Evolutionary conservation across 1,140 invertebrate genomes (phyloP).

Genomic region (Dryas iulia): DNA sequence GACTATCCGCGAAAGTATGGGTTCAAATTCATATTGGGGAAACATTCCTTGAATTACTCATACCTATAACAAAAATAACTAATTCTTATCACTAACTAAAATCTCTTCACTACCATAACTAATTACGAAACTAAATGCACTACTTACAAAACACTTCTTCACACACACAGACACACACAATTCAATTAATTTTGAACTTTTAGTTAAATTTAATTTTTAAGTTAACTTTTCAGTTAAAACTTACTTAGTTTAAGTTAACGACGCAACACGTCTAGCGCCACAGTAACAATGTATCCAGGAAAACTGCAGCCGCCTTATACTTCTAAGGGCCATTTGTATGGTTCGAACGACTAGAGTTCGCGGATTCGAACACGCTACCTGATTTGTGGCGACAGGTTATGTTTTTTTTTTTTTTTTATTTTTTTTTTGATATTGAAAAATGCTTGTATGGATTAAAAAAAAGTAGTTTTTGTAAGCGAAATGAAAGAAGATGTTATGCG

Average conservation of each 20-base stretch:
- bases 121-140: neutral
- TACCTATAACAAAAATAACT: too few species aligned
- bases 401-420: neutral
- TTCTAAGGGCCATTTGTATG: slow-evolving; percentile 30
- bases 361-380: neutral
- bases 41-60: too few species aligned
- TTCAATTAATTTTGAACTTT: neutral
- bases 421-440: too few species aligned
- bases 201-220: too few species aligned
- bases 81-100: too few species aligned
- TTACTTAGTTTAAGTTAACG: neutral
- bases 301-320: slow-evolving; percentile 11
- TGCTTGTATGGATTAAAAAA: too few species aligned
- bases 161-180: neutral
- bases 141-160: neutral
- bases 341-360: slow-evolving; percentile 16
- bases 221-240: neutral
- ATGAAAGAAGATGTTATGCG: too few species aligned
- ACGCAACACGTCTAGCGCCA: slow-evolving; percentile 10
- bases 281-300: slow-evolving; percentile 26
- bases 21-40: too few species aligned
- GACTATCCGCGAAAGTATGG: too few species aligned
- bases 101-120: neutral
- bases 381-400: neutral
- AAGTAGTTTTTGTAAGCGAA: too few species aligned